Percentiles rank a stretch among this genome's conserved stretches.
Conservation (phyloP, 2,888 invertebrate species). For the Diarsia rubi region DNA sequence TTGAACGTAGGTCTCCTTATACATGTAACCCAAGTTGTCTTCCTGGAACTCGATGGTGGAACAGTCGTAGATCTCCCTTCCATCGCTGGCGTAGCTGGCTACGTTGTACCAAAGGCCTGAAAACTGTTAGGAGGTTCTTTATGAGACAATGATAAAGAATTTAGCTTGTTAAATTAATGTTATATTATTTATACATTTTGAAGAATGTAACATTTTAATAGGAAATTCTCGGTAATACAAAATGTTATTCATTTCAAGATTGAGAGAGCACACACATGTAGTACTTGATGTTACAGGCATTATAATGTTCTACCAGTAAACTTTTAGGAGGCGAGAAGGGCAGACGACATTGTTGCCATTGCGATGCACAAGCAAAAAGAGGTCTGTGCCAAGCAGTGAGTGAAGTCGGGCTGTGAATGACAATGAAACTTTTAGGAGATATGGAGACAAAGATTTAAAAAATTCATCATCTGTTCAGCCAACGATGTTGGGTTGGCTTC, state of each 20-base stretch:
- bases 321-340: not conserved
- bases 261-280: not conserved
- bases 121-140: conserved; percentile 74
- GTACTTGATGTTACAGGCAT: not conserved
- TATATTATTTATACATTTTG: too few relatives aligned
- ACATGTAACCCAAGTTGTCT: conserved; percentile 85
- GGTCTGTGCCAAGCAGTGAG: too few relatives aligned
- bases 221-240: too few relatives aligned
- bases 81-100: conserved; percentile 85
- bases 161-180: not conserved
- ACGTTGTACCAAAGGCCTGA: conserved; percentile 87
- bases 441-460: too few relatives aligned
- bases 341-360: too few relatives aligned
- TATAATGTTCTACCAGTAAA: not conserved
- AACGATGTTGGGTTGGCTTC: too few relatives aligned
- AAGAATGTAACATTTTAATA: too few relatives aligned
- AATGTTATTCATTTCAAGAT: too few relatives aligned
- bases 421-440: too few relatives aligned
- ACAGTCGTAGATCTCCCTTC: conserved; percentile 83
- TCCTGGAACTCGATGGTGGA: conserved; percentile 85
- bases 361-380: too few relatives aligned
- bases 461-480: too few relatives aligned
- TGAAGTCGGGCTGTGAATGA: too few relatives aligned
- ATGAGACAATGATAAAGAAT: not conserved
- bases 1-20: conserved; percentile 84